Percentiles rank a stretch among this genome's conserved stretches.
phyloP scores from a whole-genome alignment of 2,888 invertebrate genomes.

The Leptopterna dolabrata region DNA sequence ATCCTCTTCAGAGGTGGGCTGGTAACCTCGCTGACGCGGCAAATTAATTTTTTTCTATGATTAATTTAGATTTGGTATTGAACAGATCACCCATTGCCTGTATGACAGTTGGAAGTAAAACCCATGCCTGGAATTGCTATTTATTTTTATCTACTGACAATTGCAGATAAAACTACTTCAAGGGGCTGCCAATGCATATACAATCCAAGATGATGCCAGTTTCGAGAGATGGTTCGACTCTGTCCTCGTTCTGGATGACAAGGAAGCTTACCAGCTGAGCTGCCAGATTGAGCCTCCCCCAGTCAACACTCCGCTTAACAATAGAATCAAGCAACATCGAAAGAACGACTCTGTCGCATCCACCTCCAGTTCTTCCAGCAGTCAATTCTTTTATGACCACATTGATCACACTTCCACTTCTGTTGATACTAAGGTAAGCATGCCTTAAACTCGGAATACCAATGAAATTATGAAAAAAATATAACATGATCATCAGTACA shows the following conservation, averaged over 20 bases:
- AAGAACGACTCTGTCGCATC: constrained; percentile 93
- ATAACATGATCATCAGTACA: no score
- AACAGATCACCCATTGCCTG: no score
- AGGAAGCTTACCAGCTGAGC: constrained; percentile 89
- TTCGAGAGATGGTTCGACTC: constrained; percentile 98
- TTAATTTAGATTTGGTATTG: no score
- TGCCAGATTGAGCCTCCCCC: constrained; percentile 86
- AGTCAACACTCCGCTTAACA: constrained; percentile 61
- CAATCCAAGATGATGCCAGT: constrained; percentile 83
- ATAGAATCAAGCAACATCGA: constrained; percentile 74
- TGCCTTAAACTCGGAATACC: background rate
- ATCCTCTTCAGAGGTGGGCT: no score
- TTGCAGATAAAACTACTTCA: constrained; percentile 90
- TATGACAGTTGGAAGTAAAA: no score
- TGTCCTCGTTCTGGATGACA: constrained; percentile 89
- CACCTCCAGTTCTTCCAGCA: constrained; percentile 83
- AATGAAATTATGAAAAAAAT: no score
- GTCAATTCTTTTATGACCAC: constrained; percentile 84
- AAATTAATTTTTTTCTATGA: no score
- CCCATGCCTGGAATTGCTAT: no score
- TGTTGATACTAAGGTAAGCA: constrained; percentile 73
- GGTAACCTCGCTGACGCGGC: no score
- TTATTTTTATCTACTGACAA: background rate
- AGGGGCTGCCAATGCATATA: constrained; percentile 94
- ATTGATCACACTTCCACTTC: constrained; percentile 76